Conservation (phyloP, 2,113 vertebrate genomes). For the Protobothrops mucrosquamatus region DNA sequence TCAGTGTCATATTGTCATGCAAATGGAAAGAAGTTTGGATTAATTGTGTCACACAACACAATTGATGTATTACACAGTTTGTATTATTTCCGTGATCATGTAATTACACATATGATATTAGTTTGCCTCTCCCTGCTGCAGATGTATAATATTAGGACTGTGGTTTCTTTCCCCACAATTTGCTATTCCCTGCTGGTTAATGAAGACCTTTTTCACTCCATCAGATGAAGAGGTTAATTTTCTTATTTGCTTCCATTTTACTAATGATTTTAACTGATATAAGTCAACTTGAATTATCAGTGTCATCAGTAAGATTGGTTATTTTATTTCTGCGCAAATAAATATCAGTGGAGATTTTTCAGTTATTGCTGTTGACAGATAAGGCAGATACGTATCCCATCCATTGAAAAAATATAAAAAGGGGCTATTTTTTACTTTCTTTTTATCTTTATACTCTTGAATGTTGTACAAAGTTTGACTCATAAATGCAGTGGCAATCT, state of each 20-base stretch:
- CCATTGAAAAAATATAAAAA: not conserved
- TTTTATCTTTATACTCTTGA: not conserved
- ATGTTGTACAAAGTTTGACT: not conserved
- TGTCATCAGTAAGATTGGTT: not conserved
- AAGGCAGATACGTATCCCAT: not conserved
- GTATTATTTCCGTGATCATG: not conserved
- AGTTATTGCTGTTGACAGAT: not conserved
- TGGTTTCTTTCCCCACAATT: not conserved
- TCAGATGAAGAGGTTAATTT: too few relatives aligned
- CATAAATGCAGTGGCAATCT: not conserved
- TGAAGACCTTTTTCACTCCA: not conserved
- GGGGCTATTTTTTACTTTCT: not conserved
- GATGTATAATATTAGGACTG: not conserved
- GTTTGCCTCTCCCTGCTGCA: constrained; percentile 5
- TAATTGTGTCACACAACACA: not conserved
- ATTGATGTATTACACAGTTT: not conserved
- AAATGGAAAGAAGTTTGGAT: not conserved
- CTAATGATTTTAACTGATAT: not conserved
- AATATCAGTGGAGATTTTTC: constrained; percentile 32
- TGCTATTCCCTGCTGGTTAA: not conserved
- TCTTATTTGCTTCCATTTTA: not conserved
- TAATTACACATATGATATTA: not conserved
- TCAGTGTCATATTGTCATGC: not conserved
- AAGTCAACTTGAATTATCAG: not conserved
- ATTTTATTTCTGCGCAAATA: not conserved